A percentile compares a stretch with the other conserved stretches of the same genome.
Evolutionary conservation across 2,888 invertebrate species (phyloP).

Genomic region (Platypus cylindrus): DNA sequence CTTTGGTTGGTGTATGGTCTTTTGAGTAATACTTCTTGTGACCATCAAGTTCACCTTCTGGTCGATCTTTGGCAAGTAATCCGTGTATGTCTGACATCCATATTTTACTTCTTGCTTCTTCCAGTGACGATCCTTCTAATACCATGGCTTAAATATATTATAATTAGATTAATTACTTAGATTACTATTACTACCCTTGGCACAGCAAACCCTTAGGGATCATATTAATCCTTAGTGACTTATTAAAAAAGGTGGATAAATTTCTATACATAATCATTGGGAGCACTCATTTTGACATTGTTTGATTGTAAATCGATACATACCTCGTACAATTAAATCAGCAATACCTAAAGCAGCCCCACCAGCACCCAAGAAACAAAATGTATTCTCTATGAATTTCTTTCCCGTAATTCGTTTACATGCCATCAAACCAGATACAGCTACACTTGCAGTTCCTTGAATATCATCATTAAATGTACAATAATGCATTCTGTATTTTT

Average conservation of each 20-base stretch:
- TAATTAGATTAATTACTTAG: no score
- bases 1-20: conserved; percentile 59
- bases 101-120: conserved; percentile 68
- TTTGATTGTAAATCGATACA: neutral
- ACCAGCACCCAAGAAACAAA: conserved; percentile 91
- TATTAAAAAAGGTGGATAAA: no score
- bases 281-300: no score
- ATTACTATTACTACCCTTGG: no score
- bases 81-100: conserved; percentile 97
- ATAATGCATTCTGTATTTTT: conserved; percentile 74
- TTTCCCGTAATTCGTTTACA: conserved; percentile 74
- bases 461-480: conserved; percentile 99
- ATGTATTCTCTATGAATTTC: conserved; percentile 67
- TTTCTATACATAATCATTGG: no score
- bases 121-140: conserved; percentile 60
- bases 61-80: conserved; percentile 77
- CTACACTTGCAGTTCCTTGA: conserved; percentile 75
- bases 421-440: conserved; percentile 85
- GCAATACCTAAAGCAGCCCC: conserved; percentile 85
- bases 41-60: conserved; percentile 64
- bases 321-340: conserved; percentile 13
- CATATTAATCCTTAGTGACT: no score
- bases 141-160: conserved; percentile 65
- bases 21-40: conserved; percentile 80
- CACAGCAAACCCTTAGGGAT: no score